Evolutionary conservation across 2,888 invertebrate genomes (phyloP), one percentile per base, ranked within the genome.

Genomic region (Helleia helle): DNA sequence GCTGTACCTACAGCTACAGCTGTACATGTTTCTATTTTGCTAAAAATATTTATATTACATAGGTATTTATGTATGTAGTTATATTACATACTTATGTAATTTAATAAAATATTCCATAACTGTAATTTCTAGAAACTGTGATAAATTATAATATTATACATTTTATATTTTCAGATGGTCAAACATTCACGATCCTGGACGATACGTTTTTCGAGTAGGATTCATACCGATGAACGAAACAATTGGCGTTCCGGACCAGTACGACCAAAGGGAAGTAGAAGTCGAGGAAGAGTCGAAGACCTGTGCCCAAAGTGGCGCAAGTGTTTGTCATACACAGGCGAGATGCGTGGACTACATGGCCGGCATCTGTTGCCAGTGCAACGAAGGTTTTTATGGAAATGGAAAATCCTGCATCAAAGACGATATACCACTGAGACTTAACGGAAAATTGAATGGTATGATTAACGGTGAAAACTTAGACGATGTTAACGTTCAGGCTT

Each of bases 291-390:
- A 86, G 44, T 69, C 83, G 1, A 73, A 76, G 27, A 87, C 86
- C 6, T 92, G 92, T 54, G 80, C 86, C 2, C 87, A 87, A 28
- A 90, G 89, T 40, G 91, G 90, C 0, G 86, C 90, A 4, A 89
- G 90, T 27, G 87, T 89, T 29, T 98, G 97, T 62, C 94, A 96
- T 64, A 87, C 88, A 29, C 89, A 92, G 56, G 95, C 96, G 0
- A 86, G 86, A 40, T 98, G 97, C 67, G 80, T 90, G 4, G 96
- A 98, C 68, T 92, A 91, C 59, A 86, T 88, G 37, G 86, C 87
- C 22, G 97, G 97, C 5, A 96, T 93, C 65, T 99, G 98, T 64
- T 99, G 99, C 67, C 85, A 88, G 48, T 99, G 99, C 66, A 86
- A 88, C 25, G 76, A 87, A n/a, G 93, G 93, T 4, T 95, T 85